Evolutionary conservation across 2,113 vertebrate species (phyloP).

Genomic region (Genyomyrus donnyi): DNA sequence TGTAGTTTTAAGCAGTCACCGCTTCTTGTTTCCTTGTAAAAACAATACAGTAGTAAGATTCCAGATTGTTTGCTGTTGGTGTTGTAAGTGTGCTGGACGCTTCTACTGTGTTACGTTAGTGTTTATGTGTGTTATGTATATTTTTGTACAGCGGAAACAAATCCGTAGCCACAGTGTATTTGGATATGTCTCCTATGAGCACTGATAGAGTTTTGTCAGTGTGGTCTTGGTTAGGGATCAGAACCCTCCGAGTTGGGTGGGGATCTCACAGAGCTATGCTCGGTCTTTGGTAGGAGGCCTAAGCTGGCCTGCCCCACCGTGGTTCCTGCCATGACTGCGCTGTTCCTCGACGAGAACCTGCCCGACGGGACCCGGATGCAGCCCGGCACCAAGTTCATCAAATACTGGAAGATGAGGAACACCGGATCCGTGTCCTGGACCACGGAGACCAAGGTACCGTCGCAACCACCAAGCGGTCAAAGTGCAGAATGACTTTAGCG

Average conservation of each 20-base stretch:
- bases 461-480: constrained; percentile 24
- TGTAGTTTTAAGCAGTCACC: neutral
- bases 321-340: constrained; percentile 83
- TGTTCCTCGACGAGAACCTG: constrained; percentile 98
- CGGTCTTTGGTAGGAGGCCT: constrained; percentile 74
- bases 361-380: constrained; percentile 88
- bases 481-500: neutral
- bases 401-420: constrained; percentile 97
- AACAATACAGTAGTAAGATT: neutral
- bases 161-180: neutral
- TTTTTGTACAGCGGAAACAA: neutral
- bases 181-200: neutral
- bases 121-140: neutral
- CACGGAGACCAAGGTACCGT: constrained; percentile 81
- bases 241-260: neutral
- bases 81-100: neutral
- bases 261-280: constrained; percentile 49
- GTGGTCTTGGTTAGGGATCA: neutral
- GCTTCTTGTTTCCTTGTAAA: neutral
- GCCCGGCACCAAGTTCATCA: constrained; percentile 90
- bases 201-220: neutral
- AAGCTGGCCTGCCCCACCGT: constrained; percentile 73
- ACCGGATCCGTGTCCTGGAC: constrained; percentile 88
- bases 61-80: neutral
- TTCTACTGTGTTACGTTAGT: neutral